Base-by-base conservation (phyloP, 2,797 vertebrate genomes). In the Acanthiza pusilla region DNA sequence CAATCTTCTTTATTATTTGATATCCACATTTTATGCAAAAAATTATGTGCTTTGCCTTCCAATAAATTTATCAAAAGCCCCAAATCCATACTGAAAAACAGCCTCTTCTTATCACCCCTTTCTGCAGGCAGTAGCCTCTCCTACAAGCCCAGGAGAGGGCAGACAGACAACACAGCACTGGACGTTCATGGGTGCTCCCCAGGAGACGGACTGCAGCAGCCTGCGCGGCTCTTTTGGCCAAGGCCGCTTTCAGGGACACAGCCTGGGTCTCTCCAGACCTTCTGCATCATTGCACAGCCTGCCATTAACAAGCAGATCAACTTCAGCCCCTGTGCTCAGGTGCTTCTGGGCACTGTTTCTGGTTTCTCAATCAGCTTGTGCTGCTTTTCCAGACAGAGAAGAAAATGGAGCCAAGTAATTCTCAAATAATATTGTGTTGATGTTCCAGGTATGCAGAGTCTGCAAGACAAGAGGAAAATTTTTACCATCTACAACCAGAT, bases 221-320 rank as follows among this genome's bases (percentile, higher is more conserved):
- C 17, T 30, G 20, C 0, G 0, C 3, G 32, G 29, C 7, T 40
- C 2, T 62, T n/a, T 21, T 9, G n/a, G 18, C 51, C 36, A 26
- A n/a, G 14, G 5, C 11, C 29, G n/a, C 16, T 25, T 53, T 36
- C 40, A 34, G 22, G 4, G 2, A 10, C 3, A 2, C 5, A 11
- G 17, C 21, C 30, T n/a, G 21, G 26, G 16, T 10, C 10, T 9
- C 51, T 48, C 25, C 40, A 25, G 3, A 7, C 12, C 38, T 25
- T 63, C 38, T 51, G 16, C 32, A 51, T 51, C 11, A 3, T 18
- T 83, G 14, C 40, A 30, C 25, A 57, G 50, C 23, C 74, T 34
- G 26, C 11, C 14, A 30, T 18, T 38, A 63, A 30, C 4, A 20
- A 22, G 11, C 5, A 26, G 36, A n/a, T 27, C 32, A 60, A 17